Evolutionary conservation across 2,113 vertebrate genomes (phyloP), one percentile per base, ranked within the genome.

Genomic region (Tretioscincus oriximinensis): DNA sequence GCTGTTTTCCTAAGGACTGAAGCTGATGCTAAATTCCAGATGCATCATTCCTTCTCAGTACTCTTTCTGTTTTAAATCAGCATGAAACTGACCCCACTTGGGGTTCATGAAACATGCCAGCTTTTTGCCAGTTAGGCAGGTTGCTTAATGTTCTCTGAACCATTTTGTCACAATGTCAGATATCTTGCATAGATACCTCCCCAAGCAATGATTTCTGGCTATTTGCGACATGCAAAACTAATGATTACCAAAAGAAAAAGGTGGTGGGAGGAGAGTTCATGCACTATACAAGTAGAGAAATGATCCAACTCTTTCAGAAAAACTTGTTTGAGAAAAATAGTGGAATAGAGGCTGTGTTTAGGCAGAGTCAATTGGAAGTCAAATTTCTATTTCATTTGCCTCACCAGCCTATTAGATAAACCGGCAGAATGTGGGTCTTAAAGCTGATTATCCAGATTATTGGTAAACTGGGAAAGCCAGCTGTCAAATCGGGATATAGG

Each of bases 91-190:
- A 41, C 71, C 66, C 60, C n/a, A 35, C n/a, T 71, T 77, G 58
- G 67, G 58, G 68, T 63, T 76, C 28, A 35, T 22, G 31, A 47
- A 76, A 51, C 51, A 49, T 28, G 58, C 66, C 21, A 3, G 66
- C 22, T 77, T 29, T 41, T 26, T 68, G 75, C 16, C 68, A 72
- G 11, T 72, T 68, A 63, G 66, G 72, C 81, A 82, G 85, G 81
- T 63, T 76, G 71, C n/a, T 81, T 2, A 2, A 70, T 79, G 84
- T 69, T 64, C 29, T 63, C 82, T 2, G 35, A 41, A 41, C 35
- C 35, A 35, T 71, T 54, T 73, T 87, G 80, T 49, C 72, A 70
- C 80, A 73, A 71, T 74, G 67, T 74, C 69, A 74, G 24, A 79
- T 76, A 68, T 28, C 65, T 79, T 76, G 65, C 54, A 66, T 77